Evolutionary conservation across 92 coral and sea anemone genomes (phyloP).

Genomic region (Parazoanthus atlanticus): DNA sequence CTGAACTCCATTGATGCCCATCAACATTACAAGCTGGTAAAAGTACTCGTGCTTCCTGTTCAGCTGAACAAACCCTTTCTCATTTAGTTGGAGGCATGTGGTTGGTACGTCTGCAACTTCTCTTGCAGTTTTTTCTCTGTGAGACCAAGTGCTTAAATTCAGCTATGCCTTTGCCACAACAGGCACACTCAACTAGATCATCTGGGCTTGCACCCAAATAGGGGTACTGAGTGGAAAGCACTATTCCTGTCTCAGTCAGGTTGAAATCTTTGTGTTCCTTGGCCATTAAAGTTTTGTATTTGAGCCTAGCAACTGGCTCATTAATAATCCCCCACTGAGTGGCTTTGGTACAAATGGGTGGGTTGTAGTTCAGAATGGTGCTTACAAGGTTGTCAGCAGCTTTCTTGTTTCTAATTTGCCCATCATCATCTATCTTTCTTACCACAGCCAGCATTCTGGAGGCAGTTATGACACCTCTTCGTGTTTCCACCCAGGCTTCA

Average conservation of each 20-base stretch:
- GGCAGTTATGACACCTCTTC: too few relatives aligned
- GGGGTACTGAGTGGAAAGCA: conserved; percentile 26
- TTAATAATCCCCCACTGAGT: too few relatives aligned
- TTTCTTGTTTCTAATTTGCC: conserved; percentile 5
- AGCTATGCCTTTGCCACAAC: conserved; percentile 50
- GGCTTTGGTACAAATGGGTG: too few relatives aligned
- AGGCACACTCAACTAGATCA: conserved; percentile 47
- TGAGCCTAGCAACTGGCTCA: background rate
- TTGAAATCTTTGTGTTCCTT: conserved; percentile 30
- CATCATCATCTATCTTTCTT: conserved; percentile 17
- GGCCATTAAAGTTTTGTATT: conserved; percentile 11
- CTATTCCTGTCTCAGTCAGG: conserved; percentile 48
- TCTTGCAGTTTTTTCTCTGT: conserved; percentile 36
- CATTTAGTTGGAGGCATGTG: conserved; percentile 26
- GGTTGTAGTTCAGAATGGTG: background rate
- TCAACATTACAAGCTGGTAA: conserved; percentile 40
- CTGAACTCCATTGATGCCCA: conserved; percentile 28
- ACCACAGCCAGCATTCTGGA: conserved; percentile 5
- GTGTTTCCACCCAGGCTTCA: background rate
- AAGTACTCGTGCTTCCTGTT: conserved; percentile 39
- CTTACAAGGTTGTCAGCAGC: conserved; percentile 25
- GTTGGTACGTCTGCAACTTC: conserved; percentile 28
- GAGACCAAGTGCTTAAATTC: conserved; percentile 25
- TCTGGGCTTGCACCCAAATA: conserved; percentile 57
- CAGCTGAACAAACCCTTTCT: conserved; percentile 13